Percentiles rank a stretch among this genome's conserved stretches.
Evolutionary conservation across 2,113 vertebrate genomes (phyloP).

Genomic region (Camelus dromedarius): DNA sequence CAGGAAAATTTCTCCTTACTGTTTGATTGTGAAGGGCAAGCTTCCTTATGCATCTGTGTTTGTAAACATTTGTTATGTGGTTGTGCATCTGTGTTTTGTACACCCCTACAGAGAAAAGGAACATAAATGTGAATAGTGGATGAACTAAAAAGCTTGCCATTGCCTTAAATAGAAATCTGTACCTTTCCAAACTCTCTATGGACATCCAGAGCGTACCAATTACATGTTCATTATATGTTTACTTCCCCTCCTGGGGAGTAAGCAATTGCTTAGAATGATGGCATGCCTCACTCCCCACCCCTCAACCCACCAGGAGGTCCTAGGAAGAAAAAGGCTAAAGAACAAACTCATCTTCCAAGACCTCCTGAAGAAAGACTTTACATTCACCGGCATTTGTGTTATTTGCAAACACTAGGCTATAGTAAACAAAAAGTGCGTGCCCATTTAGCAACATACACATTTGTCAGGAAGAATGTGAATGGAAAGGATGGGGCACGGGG

Average conservation of each 20-base stretch:
- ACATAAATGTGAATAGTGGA: conserved; percentile 46
- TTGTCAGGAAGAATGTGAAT: not conserved
- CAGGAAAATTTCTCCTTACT: conserved; percentile 44
- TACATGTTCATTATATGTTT: conserved; percentile 23
- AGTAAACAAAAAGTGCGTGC: not conserved
- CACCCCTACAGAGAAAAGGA: conserved; percentile 27
- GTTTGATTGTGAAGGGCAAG: not conserved
- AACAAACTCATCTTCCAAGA: conserved; percentile 49
- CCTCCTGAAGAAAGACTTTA: conserved; percentile 41
- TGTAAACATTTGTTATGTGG: conserved; percentile 74
- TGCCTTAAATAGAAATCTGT: not conserved
- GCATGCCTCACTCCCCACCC: accelerated
- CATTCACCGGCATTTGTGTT: not conserved
- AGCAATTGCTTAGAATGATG: not conserved
- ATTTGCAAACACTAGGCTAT: conserved; percentile 36
- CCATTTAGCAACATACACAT: not conserved
- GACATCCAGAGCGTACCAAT: not conserved
- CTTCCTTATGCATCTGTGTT: conserved; percentile 47
- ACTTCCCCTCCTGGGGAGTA: not conserved
- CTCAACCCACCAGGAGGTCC: not conserved
- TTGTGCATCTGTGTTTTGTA: conserved; percentile 37
- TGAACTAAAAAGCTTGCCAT: conserved; percentile 40
- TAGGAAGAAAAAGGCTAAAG: conserved; percentile 3
- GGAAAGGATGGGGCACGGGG: not conserved
- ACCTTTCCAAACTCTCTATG: conserved; percentile 51